Evolutionary conservation across 2,888 invertebrate genomes (phyloP).

Genomic region (Syritta pipiens): DNA sequence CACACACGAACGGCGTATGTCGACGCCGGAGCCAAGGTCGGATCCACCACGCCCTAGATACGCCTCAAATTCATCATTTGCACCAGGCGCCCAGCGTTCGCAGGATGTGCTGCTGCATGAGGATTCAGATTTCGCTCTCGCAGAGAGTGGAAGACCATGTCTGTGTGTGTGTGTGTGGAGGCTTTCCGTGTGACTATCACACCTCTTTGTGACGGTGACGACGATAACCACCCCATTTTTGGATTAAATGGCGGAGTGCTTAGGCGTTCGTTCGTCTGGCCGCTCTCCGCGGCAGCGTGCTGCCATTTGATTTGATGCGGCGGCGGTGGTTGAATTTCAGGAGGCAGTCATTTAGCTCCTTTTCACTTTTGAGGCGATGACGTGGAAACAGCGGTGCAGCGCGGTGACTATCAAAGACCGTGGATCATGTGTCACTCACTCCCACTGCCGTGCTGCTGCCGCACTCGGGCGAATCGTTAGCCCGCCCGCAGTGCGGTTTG

Average conservation of each 20-base stretch:
- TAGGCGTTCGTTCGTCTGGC: not conserved
- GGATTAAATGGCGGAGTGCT: constrained; percentile 38
- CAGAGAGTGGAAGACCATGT: not conserved
- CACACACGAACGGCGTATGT: constrained; percentile 41
- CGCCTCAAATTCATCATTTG: constrained; percentile 79
- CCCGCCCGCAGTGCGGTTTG: not conserved
- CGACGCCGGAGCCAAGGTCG: constrained; percentile 74
- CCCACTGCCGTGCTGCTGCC: constrained; percentile 6
- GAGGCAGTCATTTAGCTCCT: constrained; percentile 29
- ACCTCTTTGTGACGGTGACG: constrained; percentile 58
- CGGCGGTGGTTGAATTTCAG: constrained; percentile 17
- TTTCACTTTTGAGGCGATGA: constrained; percentile 11
- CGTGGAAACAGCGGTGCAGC: too few species aligned
- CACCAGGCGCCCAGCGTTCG: constrained; percentile 76
- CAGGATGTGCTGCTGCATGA: constrained; percentile 31
- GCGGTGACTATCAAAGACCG: too few species aligned
- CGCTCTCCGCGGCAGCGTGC: not conserved
- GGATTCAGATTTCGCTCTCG: constrained; percentile 45
- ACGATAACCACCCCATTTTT: constrained; percentile 59
- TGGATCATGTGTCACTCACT: too few species aligned
- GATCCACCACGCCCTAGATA: constrained; percentile 80
- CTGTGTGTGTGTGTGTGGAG: constrained; percentile 57
- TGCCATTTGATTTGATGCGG: constrained; percentile 27
- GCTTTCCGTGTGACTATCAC: constrained; percentile 68
- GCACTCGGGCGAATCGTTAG: not conserved